These are phyloP conservation scores for Coreius guichenoti DNA, from an alignment of 2,797 vertebrate genomes.

Conservation along the genomic window DNA sequence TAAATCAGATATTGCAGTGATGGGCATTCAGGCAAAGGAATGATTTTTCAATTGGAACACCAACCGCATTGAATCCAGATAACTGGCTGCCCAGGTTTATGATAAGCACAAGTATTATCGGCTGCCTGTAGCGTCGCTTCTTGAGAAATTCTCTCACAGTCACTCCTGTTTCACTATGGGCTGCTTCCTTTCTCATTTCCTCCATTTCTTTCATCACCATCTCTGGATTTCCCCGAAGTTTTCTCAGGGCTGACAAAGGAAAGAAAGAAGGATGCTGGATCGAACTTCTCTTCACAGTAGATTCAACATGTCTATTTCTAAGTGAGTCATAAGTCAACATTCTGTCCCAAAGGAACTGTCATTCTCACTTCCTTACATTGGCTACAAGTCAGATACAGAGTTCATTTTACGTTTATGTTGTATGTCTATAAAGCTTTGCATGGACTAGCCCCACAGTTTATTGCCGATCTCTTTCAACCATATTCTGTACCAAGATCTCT, in stretches of 20 bases:
- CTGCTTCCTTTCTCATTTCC: slow-evolving; percentile 76
- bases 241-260: slow-evolving; percentile 67
- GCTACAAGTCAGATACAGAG: too few species aligned
- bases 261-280: not conserved
- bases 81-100: slow-evolving; percentile 74
- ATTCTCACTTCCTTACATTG: too few species aligned
- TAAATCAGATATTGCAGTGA: not conserved
- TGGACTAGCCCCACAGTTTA: too few species aligned
- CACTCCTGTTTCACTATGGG: slow-evolving; percentile 67
- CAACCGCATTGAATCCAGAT: slow-evolving; percentile 77
- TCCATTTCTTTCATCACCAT: slow-evolving; percentile 70
- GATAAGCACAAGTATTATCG: slow-evolving; percentile 72
- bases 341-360: not conserved
- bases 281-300: not conserved
- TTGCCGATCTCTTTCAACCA: too few species aligned
- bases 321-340: not conserved
- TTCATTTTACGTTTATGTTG: too few species aligned
- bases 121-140: slow-evolving; percentile 72
- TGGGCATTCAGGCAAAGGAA: not conserved
- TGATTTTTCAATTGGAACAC: slow-evolving; percentile 37
- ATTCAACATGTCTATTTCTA: not conserved
- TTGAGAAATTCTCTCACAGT: slow-evolving; percentile 75
- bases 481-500: too few species aligned
- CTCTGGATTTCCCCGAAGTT: slow-evolving; percentile 66
- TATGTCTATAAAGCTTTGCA: too few species aligned